Base-by-base conservation (phyloP, 2,113 vertebrate genomes). In the Hydrochoerus hydrochaeris region DNA sequence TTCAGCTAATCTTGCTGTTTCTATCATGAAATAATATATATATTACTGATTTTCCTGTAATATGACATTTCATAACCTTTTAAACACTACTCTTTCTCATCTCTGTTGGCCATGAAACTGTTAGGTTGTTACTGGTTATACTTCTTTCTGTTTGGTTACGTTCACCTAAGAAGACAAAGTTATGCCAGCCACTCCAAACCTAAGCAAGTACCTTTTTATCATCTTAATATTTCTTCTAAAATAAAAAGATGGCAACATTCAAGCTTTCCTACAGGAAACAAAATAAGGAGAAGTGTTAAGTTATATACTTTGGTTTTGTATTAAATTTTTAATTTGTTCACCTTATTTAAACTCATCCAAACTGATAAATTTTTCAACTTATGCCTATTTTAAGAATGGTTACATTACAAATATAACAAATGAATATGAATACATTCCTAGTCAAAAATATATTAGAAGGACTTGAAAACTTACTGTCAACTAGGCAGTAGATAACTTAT, bases 331-430 rank as follows among this genome's bases (percentile, higher is more conserved):
- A 8, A 26, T 86, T 88, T 92, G 24, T 65, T 41, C 89, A 35
- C 85, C 8, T 87, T 71, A 86, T 62, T 95, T 80, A 81, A 92
- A 46, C 41, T n/a, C 0, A 91, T 93, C 49, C 85, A 87, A 91
- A 65, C 54, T 67, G 20, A 52, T 92, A 75, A 26, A 3, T 0
- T 85, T 95, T 73, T 63, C 30, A 67, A 86, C 1, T 54, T 22
- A 12, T 77, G 6, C 41, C 14, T 95, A 32, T 65, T 89, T 91
- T 80, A 63, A 77, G 86, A 85, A 85, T 54, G 7, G 49, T 88
- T 11, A 69, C 11, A 84, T 91, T 84, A 90, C 0, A 93, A 5
- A 83, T 91, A 91, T 54, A 91, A 10, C 5, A 32, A 96, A 67
- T 96, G 11, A 3, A 49, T 85, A 38, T 30, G 35, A 93, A 86